Percentiles rank a stretch among this genome's conserved stretches.
phyloP scores from a whole-genome alignment of 2,797 vertebrate genomes.

The Crocodylus rhombifer region DNA sequence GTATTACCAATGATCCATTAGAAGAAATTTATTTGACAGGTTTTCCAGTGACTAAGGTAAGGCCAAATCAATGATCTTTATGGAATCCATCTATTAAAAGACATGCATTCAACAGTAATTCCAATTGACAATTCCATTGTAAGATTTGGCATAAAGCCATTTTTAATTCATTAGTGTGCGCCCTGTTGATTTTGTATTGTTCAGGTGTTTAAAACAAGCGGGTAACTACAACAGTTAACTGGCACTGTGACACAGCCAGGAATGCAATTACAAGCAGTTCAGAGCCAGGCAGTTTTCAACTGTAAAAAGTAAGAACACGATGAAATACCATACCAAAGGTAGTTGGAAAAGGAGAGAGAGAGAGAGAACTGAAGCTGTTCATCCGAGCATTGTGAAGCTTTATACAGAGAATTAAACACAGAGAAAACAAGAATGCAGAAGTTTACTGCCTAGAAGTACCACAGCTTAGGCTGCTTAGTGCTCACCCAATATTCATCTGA shows the following conservation, averaged over 20 bases:
- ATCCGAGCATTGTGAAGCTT: neutral
- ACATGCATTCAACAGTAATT: too few species aligned
- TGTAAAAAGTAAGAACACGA: neutral
- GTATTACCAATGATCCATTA: too few species aligned
- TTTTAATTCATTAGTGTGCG: too few species aligned
- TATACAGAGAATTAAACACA: neutral
- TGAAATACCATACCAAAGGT: neutral
- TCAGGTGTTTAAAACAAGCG: neutral
- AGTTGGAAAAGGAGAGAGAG: too few species aligned
- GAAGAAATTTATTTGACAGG: too few species aligned
- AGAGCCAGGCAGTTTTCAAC: neutral
- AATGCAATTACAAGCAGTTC: neutral
- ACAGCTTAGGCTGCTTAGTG: neutral
- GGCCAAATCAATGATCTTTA: too few species aligned
- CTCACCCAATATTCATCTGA: neutral
- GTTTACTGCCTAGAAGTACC: neutral
- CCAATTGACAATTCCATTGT: too few species aligned
- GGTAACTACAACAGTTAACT: neutral
- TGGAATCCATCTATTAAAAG: too few species aligned
- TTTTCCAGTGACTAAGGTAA: too few species aligned
- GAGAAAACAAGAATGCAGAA: neutral
- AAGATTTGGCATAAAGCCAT: too few species aligned
- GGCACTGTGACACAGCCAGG: neutral
- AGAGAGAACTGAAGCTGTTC: neutral
- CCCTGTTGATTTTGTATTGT: too few species aligned